Percentiles rank a stretch among this genome's conserved stretches.
Conservation (phyloP, 1,140 invertebrate genomes). For the Atopsyche davidsoni region DNA sequence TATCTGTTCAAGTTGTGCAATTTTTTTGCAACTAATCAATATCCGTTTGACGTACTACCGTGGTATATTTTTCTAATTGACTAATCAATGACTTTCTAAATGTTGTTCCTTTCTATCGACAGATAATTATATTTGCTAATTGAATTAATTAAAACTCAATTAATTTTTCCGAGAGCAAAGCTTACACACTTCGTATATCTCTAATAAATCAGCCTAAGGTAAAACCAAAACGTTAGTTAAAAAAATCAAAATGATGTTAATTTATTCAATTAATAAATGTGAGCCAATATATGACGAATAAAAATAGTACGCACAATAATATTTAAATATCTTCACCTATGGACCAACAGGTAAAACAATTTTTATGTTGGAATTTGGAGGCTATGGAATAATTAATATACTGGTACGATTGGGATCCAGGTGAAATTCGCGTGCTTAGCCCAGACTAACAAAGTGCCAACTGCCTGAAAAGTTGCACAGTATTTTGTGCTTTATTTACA, state of each 20-base stretch:
- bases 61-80: too few species aligned
- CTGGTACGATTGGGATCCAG: constrained; percentile 6
- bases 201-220: too few species aligned
- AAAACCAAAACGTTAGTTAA: background rate
- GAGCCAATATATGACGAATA: background rate
- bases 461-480: background rate
- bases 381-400: constrained; percentile 6
- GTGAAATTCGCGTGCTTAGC: constrained; percentile 6
- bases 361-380: too few species aligned
- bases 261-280: background rate
- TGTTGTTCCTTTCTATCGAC: too few species aligned
- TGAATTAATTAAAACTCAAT: too few species aligned
- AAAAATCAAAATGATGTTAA: background rate
- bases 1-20: too few species aligned
- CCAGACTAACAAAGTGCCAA: background rate
- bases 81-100: too few species aligned
- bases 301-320: background rate
- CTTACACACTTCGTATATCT: too few species aligned
- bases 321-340: background rate
- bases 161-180: too few species aligned
- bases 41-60: too few species aligned
- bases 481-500: background rate
- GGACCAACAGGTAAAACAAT: constrained; percentile 5
- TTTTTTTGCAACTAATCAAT: too few species aligned
- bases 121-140: too few species aligned